A percentile compares a stretch with the other conserved stretches of the same genome.
phyloP scores from a whole-genome alignment of 2,797 vertebrate species.

The Glossophaga mutica region DNA sequence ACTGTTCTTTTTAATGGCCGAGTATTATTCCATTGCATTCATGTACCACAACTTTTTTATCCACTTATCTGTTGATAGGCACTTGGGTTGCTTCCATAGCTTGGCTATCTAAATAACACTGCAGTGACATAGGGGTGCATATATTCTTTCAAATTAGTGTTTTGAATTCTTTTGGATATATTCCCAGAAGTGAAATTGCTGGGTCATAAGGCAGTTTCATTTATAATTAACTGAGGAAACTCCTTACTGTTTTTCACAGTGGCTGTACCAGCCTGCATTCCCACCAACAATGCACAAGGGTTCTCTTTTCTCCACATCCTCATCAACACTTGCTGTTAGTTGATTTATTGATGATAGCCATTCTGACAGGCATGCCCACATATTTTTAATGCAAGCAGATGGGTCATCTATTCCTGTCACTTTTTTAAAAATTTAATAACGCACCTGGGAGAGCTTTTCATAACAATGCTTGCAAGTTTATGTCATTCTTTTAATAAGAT shows the following conservation, averaged over 20 bases:
- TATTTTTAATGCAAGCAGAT: slow-evolving; percentile 45
- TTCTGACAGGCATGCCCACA: neutral
- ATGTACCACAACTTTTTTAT: neutral
- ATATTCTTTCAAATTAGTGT: neutral
- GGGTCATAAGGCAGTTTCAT: neutral
- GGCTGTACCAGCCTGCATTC: neutral
- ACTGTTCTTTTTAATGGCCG: neutral
- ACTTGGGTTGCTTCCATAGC: neutral
- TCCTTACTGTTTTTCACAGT: neutral
- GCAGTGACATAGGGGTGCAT: neutral
- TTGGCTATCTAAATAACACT: neutral
- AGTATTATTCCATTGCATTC: neutral
- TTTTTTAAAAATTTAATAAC: neutral
- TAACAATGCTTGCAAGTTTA: slow-evolving; percentile 7
- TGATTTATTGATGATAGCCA: neutral
- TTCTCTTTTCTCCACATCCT: neutral
- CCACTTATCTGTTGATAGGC: neutral
- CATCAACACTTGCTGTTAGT: neutral
- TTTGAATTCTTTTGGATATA: neutral
- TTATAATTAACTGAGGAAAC: neutral
- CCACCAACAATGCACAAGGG: neutral
- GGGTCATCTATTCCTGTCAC: neutral
- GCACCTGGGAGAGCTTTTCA: neutral
- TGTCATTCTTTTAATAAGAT: slow-evolving; percentile 16
- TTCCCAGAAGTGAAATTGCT: neutral